Percentiles rank a stretch among this genome's conserved stretches.
Evolutionary conservation across 2,888 invertebrate species (phyloP).

Genomic region (Melanotus villosus): DNA sequence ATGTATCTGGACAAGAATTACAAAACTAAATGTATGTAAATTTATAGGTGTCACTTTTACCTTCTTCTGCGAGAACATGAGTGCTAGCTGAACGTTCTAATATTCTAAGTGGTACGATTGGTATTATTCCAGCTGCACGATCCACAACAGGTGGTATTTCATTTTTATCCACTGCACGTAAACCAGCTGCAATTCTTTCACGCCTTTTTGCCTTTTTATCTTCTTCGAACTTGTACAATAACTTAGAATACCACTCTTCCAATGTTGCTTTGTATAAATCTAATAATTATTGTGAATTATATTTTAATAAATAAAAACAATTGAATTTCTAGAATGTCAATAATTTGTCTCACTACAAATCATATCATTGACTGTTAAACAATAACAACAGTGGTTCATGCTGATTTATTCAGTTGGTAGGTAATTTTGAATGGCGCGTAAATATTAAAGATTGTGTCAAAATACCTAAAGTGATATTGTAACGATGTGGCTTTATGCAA

Average conservation of each 20-base stretch:
- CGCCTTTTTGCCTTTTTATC: constrained; percentile 50
- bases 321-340: no score
- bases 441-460: no score
- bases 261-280: constrained; percentile 56
- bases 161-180: constrained; percentile 44
- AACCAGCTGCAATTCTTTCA: constrained; percentile 33
- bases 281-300: no score
- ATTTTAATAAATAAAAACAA: no score
- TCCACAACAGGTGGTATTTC: constrained; percentile 49
- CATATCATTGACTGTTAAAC: no score
- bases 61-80: constrained; percentile 51
- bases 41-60: no score
- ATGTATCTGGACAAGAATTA: constrained; percentile 67
- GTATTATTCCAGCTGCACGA: constrained; percentile 57
- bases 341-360: no score
- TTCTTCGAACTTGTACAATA: constrained; percentile 59
- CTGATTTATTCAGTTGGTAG: no score
- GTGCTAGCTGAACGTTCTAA: constrained; percentile 61
- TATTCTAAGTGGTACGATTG: constrained; percentile 60
- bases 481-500: no score
- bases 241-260: constrained; percentile 61
- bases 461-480: no score
- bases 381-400: no score
- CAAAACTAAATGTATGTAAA: not conserved
- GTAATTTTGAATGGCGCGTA: no score